Conservation (phyloP, 2,797 vertebrate species). For the Sciaenops ocellatus region DNA sequence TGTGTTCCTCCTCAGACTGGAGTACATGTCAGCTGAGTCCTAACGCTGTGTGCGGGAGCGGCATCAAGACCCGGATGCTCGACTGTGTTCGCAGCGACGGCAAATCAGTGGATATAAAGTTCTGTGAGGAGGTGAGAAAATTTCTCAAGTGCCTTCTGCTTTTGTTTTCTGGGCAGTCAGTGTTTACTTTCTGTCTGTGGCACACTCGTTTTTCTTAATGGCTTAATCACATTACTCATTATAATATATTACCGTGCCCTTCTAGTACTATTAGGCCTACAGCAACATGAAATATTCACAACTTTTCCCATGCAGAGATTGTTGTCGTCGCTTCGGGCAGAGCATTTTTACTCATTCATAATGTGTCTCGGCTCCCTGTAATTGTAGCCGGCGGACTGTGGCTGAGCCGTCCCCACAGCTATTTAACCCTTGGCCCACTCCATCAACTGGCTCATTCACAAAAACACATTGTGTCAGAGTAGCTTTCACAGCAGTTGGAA, state of each 20-base stretch:
- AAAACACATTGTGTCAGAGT: constrained; percentile 55
- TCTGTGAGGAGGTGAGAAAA: constrained; percentile 92
- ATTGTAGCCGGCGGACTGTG: constrained; percentile 73
- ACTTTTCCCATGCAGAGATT: constrained; percentile 50
- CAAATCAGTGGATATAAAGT: constrained; percentile 95
- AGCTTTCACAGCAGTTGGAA: constrained; percentile 51
- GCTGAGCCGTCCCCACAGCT: constrained; percentile 61
- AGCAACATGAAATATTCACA: constrained; percentile 68
- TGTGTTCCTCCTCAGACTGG: constrained; percentile 89
- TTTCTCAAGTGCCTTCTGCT: not conserved
- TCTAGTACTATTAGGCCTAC: constrained; percentile 42
- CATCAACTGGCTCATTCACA: constrained; percentile 70
- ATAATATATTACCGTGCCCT: constrained; percentile 16
- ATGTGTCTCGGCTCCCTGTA: constrained; percentile 73
- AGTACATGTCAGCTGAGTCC: constrained; percentile 97
- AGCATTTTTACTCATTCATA: constrained; percentile 69
- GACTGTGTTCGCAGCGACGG: constrained; percentile 98
- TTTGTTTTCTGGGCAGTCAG: not conserved
- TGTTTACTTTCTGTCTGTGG: constrained; percentile 24
- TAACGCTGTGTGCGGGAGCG: constrained; percentile 93
- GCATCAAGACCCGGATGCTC: constrained; percentile 96
- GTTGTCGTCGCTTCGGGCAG: constrained; percentile 64
- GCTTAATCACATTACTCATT: constrained; percentile 53
- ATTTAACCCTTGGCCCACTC: constrained; percentile 75
- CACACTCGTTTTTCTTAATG: constrained; percentile 33